These are phyloP conservation scores for Laothoe populi DNA, from an alignment of 2,888 invertebrate species.

Conservation along the genomic window DNA sequence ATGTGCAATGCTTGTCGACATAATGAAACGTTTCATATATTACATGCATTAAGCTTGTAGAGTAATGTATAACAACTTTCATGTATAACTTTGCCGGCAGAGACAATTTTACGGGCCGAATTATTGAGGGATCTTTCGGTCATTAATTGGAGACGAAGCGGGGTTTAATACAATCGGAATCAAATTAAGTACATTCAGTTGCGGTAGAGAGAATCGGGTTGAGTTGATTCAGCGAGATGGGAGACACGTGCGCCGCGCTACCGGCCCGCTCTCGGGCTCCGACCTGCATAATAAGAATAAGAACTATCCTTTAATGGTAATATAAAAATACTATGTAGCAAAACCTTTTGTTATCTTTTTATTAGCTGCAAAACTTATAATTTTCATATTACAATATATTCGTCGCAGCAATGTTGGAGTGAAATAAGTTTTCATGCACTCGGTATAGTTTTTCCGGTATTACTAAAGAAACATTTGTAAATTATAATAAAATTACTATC, in stretches of 20 bases:
- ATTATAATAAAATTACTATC: neutral
- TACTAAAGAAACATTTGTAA: neutral
- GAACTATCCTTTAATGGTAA: conserved; percentile 26
- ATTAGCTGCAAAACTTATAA: conserved; percentile 5
- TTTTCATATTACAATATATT: neutral
- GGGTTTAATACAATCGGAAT: conserved; percentile 81
- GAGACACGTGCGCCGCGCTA: conserved; percentile 59
- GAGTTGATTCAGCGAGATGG: conserved; percentile 77
- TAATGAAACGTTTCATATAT: neutral
- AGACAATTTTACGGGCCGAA: conserved; percentile 36
- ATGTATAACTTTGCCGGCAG: neutral
- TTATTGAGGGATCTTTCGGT: conserved; percentile 66
- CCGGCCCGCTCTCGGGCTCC: conserved; percentile 39
- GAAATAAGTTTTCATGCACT: neutral
- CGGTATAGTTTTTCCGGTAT: neutral
- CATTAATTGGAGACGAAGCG: conserved; percentile 74
- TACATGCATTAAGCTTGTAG: neutral
- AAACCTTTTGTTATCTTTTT: conserved; percentile 8
- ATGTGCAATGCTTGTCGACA: conserved; percentile 24
- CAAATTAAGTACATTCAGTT: conserved; percentile 81
- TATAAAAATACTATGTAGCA: conserved; percentile 28
- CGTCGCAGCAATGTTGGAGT: neutral
- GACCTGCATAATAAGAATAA: conserved; percentile 64
- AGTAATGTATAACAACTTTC: neutral
- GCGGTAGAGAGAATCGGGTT: conserved; percentile 68